Base-by-base conservation (phyloP, 2,888 invertebrate species). In the Synanthedon andrenaeformis region DNA sequence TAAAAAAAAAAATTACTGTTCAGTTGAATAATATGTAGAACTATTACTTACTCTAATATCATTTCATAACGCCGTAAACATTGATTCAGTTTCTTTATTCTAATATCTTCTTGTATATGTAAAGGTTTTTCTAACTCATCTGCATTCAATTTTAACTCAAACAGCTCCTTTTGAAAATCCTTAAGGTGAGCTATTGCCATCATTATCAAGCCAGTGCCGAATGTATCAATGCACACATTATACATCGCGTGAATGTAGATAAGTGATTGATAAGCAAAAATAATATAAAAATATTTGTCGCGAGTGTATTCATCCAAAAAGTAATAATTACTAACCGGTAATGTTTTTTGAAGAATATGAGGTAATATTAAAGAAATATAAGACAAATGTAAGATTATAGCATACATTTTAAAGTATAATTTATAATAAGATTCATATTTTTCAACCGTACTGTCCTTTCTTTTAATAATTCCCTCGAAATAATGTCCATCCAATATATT, bases 241-340 rank as follows among this genome's bases (percentile, higher is more conserved):
- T 48, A 54, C 48, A 49, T 56, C 54, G 52, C 54, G 12, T 52
- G 50, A 45, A n/a, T 13, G 45, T 45, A 45, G 45, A 45, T 45
- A 6, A 45, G 3, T 45, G 45, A 45, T 45, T 45, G 45, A 13
- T 45, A 45, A 13, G 11, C 12, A 13, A 0, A 45, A 13, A 45
- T 13, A 45, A 45, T 45, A 13, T 45, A 45, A 45, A 45, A 45
- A 45, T 45, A 45, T n/a, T 45, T 45, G 13, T 45, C 13, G 4
- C 45, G 45, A 45, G 11, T 35, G 10, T 35, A 35, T 10, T 35
- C 35, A 10, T 35, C 35, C 35, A 35, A 35, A 3, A 35, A 35
- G 35, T 35, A 35, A 35, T 35, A 35, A 35, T 35, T 6, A 10
- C 35, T 10, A 10, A 35, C 3, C 10, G 35, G 35, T 35, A 35